Percentiles rank a stretch among this genome's conserved stretches.
Conservation (phyloP, 1,140 invertebrate genomes). For the Danaus melanippus region DNA sequence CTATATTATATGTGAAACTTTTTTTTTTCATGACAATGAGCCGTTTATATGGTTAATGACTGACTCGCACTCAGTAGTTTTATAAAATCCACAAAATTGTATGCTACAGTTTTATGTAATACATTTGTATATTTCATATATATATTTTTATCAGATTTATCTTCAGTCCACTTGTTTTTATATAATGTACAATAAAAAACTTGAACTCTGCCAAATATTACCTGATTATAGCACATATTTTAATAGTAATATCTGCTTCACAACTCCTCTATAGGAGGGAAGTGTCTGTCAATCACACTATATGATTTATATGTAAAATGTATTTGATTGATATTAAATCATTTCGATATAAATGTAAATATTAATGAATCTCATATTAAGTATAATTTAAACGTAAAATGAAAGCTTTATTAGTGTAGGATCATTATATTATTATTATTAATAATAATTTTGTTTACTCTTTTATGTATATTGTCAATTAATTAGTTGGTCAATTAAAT, state of each 20-base stretch:
- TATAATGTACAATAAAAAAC: constrained; percentile 14
- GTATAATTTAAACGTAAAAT: constrained; percentile 43
- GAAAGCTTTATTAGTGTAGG: constrained; percentile 64
- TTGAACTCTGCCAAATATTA: constrained; percentile 61
- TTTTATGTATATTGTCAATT: constrained; percentile 9
- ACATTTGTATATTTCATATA: constrained; percentile 12
- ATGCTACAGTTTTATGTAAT: constrained; percentile 15
- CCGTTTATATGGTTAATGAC: no score
- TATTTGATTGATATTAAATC: constrained; percentile 11
- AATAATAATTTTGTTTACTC: constrained; percentile 7
- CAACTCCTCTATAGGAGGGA: no score
- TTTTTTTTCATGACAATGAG: no score
- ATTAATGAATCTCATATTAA: constrained; percentile 36
- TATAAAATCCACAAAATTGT: no score
- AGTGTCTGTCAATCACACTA: no score
- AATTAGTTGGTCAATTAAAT: constrained; percentile 12
- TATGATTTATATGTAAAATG: constrained; percentile 28
- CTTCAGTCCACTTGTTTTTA: no score
- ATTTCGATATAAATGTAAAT: constrained; percentile 27
- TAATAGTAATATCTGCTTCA: no score
- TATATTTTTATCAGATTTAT: background rate
- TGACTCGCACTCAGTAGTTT: no score
- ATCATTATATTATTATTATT: constrained; percentile 12
- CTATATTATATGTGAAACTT: no score
- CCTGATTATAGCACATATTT: constrained; percentile 3